Evolutionary conservation across 1,140 invertebrate species (phyloP).

Genomic region (Heliothis virescens): DNA sequence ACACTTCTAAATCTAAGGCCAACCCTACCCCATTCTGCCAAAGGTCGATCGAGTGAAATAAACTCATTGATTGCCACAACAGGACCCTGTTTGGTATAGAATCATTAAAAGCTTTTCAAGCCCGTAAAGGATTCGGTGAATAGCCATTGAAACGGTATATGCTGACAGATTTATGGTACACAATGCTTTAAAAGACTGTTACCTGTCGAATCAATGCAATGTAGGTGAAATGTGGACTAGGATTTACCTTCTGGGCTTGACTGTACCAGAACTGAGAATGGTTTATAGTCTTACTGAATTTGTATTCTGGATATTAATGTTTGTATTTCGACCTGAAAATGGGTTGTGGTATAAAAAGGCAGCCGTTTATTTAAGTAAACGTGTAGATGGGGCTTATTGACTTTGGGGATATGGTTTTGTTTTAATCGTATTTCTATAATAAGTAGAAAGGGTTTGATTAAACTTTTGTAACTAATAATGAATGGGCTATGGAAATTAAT

Average conservation of each 20-base stretch:
- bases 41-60: slow-evolving; percentile 32
- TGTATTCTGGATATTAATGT: slow-evolving; percentile 3
- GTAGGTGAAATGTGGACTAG: slow-evolving; percentile 28
- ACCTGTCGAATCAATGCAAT: slow-evolving; percentile 38
- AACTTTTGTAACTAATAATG: too few relatives aligned
- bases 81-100: slow-evolving; percentile 35
- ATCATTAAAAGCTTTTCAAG: slow-evolving; percentile 47
- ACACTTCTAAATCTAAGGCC: background rate
- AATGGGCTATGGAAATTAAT: too few relatives aligned
- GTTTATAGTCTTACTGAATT: slow-evolving; percentile 35
- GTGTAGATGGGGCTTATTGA: background rate
- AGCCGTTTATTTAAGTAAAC: slow-evolving; percentile 26
- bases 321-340: slow-evolving; percentile 25
- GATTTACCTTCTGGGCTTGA: slow-evolving; percentile 33
- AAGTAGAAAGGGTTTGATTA: background rate
- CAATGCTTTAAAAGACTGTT: slow-evolving; percentile 47
- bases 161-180: slow-evolving; percentile 44
- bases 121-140: slow-evolving; percentile 44
- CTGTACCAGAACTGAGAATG: background rate
- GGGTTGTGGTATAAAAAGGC: slow-evolving; percentile 9
- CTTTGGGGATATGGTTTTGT: background rate
- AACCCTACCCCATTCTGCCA: slow-evolving; percentile 11
- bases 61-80: slow-evolving; percentile 33
- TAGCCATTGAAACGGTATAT: slow-evolving; percentile 36
- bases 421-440: background rate